These are phyloP conservation scores for Drosophila melanogaster DNA, from an alignment of 1,140 invertebrate species.

Conservation along the genomic window DNA sequence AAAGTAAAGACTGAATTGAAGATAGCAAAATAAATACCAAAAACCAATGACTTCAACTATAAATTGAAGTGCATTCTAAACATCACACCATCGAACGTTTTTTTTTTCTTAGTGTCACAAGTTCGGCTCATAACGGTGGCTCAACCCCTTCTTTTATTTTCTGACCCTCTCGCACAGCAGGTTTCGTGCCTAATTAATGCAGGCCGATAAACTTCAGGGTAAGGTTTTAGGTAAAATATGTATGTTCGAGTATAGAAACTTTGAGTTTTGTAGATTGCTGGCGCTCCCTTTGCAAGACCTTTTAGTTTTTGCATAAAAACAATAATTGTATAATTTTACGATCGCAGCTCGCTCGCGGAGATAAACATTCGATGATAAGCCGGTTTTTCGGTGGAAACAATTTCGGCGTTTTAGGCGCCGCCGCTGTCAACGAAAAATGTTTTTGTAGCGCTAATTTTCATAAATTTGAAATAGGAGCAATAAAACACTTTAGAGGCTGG, in stretches of 20 bases:
- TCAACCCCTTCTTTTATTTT: constrained; percentile 7
- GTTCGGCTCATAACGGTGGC: constrained; percentile 2
- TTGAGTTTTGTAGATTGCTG: constrained; percentile 43
- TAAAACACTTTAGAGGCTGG: constrained; percentile 46
- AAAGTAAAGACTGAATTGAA: no score
- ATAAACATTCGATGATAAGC: constrained; percentile 64
- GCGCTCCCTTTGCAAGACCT: constrained; percentile 58
- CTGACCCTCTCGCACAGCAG: constrained; percentile 50
- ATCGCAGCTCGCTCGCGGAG: constrained; percentile 17
- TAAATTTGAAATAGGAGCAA: constrained; percentile 50
- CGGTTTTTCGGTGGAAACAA: constrained; percentile 18
- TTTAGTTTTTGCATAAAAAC: constrained; percentile 71
- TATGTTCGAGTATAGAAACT: constrained; percentile 9
- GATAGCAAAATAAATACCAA: background rate
- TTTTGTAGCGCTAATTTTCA: constrained; percentile 37
- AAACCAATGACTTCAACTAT: no score
- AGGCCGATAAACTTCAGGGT: constrained; percentile 44
- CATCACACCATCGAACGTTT: background rate
- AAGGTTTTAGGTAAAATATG: constrained; percentile 23
- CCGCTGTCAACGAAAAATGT: constrained; percentile 42
- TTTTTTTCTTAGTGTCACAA: constrained; percentile 1
- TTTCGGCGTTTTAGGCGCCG: constrained; percentile 43
- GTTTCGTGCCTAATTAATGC: constrained; percentile 75
- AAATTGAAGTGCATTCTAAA: no score
- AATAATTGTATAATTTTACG: constrained; percentile 72